phyloP scores from a whole-genome alignment of 2,797 vertebrate species.

The Pagetopsis macropterus region DNA sequence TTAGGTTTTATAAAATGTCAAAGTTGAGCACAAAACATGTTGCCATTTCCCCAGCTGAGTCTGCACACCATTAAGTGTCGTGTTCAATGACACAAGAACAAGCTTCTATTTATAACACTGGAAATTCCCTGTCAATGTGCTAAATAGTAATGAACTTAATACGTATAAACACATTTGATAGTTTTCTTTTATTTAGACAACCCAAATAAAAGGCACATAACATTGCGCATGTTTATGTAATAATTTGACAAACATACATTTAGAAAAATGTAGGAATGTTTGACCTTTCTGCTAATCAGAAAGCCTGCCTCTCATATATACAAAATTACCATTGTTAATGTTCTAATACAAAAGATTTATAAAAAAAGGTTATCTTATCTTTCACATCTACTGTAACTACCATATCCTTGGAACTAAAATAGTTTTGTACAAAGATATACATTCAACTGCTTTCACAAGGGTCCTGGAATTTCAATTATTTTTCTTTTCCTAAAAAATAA shows the following conservation, averaged over 20 bases:
- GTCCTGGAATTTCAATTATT: constrained; percentile 77
- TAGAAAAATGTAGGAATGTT: constrained; percentile 99
- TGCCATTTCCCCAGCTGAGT: background rate
- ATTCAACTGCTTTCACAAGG: constrained; percentile 89
- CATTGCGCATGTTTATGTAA: constrained; percentile 99
- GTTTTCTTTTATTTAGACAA: constrained; percentile 99
- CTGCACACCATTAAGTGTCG: background rate
- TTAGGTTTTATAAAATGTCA: background rate
- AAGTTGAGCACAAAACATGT: background rate
- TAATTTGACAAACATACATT: constrained; percentile 99
- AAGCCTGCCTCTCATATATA: constrained; percentile 98
- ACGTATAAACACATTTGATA: constrained; percentile 73
- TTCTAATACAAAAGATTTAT: constrained; percentile 99
- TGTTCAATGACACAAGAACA: background rate
- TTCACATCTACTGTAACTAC: constrained; percentile 93
- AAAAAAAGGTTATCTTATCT: constrained; percentile 92
- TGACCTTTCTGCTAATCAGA: constrained; percentile 98
- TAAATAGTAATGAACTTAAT: constrained; percentile 16
- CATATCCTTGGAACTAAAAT: constrained; percentile 92
- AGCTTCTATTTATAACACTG: background rate
- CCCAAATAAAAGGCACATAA: constrained; percentile 99
- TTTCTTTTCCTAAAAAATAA: constrained; percentile 75
- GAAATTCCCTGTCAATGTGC: background rate
- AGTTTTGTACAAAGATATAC: constrained; percentile 94
- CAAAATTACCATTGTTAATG: constrained; percentile 99